Base-by-base conservation (phyloP, 2,797 vertebrate species). In the Bryconaethiops microstoma region DNA sequence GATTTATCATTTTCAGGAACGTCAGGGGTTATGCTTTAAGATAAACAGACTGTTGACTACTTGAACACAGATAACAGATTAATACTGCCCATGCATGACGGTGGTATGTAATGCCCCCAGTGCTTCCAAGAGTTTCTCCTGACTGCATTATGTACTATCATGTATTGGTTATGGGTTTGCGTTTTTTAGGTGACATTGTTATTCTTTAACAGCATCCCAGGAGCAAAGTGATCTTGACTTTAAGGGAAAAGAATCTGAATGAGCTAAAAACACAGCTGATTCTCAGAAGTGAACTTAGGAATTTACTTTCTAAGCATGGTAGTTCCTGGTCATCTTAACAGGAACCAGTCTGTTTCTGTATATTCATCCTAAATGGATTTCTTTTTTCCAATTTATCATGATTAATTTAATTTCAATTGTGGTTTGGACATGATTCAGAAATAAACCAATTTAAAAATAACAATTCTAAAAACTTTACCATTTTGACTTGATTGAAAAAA, bases 131-230 rank as follows among this genome's bases (percentile, higher is more conserved):
- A 63, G 45, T 21, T 62, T 7, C 10, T 50, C 2, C 42, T 19
- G n/a, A 59, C 55, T 59, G 50, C 60, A 9, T 67, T n/a, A 74
- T 72, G 68, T 63, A 23, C 14, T 65, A 35, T 48, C 71, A 59
- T 77, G 52, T 60, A 35, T 67, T 21, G 39, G 39, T 65, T 48
- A 57, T 50, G 21, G 40, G 17, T 57, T 76, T 81, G 57, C 62
- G 59, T 45, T 35, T 74, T 8, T 29, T 70, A 52, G 42, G 55
- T 40, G 40, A 48, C 45, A 74, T 52, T 68, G 81, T 82, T 82
- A 82, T 78, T 74, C 76, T 74, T 82, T 82, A 82, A 82, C 76
- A n/a, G 52, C 35, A 8, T 14, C 40, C 29, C 17, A 25, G 76
- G 25, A 67, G 29, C 63, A 74, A 13, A 14, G 29, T 82, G 50